Conservation (phyloP, 2,888 invertebrate genomes). For the Lymantria monacha region DNA sequence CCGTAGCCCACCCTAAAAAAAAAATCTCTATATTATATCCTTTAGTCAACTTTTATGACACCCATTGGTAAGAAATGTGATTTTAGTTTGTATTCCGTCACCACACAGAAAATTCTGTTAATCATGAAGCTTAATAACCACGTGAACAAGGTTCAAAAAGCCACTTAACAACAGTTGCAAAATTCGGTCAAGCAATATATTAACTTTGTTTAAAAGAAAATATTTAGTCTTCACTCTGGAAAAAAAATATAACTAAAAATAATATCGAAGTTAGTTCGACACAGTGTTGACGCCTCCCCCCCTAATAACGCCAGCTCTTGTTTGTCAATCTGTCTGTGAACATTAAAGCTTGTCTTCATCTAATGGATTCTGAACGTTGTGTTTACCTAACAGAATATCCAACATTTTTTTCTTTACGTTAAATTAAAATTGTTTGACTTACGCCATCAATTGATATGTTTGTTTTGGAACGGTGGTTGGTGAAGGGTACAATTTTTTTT, state of each 20-base stretch:
- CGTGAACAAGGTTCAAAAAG: too few species aligned
- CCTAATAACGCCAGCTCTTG: constrained; percentile 27
- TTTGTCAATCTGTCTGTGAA: constrained; percentile 58
- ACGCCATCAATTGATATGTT: constrained; percentile 36
- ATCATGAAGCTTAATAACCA: too few species aligned
- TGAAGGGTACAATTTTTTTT: constrained; percentile 22
- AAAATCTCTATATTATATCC: too few species aligned
- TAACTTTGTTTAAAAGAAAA: too few species aligned
- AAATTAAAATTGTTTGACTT: constrained; percentile 37
- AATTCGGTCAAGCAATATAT: too few species aligned
- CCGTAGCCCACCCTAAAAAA: too few species aligned
- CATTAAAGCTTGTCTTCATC: constrained; percentile 51
- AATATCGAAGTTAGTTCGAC: not conserved
- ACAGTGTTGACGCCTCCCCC: constrained; percentile 5
- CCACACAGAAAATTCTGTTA: too few species aligned
- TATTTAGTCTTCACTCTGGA: too few species aligned
- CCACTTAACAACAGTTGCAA: too few species aligned
- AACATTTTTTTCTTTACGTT: constrained; percentile 31
- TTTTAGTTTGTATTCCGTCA: too few species aligned
- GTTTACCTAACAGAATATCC: constrained; percentile 48
- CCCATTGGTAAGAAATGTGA: too few species aligned
- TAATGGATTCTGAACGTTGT: constrained; percentile 57
- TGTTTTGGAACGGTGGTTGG: constrained; percentile 31
- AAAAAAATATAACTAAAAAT: not conserved
- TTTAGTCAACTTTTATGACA: too few species aligned